Evolutionary conservation across 2,797 vertebrate species (phyloP).

Genomic region (Silurus aristotelis): DNA sequence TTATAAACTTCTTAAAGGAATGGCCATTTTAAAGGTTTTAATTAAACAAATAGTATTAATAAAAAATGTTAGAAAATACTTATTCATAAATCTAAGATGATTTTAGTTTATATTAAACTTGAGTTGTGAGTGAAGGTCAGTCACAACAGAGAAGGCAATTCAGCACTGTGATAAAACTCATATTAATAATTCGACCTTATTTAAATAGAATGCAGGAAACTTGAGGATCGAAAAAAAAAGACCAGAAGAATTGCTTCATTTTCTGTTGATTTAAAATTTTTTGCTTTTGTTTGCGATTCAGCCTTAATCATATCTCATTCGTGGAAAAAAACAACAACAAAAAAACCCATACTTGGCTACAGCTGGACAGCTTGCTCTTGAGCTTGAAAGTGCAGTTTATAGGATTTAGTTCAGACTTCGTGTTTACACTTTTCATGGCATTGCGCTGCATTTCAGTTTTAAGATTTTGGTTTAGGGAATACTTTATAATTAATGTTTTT

Average conservation of each 20-base stretch:
- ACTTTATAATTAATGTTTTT: background rate
- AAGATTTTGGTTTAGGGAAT: background rate
- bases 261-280: constrained; percentile 42
- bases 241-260: constrained; percentile 48
- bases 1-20: background rate
- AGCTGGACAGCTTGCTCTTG: background rate
- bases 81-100: background rate
- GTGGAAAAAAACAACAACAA: background rate
- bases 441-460: background rate
- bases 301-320: constrained; percentile 38
- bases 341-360: background rate
- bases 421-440: background rate
- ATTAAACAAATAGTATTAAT: background rate
- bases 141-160: background rate
- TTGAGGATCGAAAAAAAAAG: constrained; percentile 44
- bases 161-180: constrained; percentile 13
- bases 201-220: constrained; percentile 46
- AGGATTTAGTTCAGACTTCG: background rate
- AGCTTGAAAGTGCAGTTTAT: background rate
- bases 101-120: constrained; percentile 38
- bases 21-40: background rate
- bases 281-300: constrained; percentile 23
- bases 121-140: constrained; percentile 42
- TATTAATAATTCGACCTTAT: constrained; percentile 43
- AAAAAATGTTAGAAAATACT: background rate